Evolutionary conservation across 1,140 invertebrate genomes (phyloP).

Genomic region (Zaprionus kolodkinae): DNA sequence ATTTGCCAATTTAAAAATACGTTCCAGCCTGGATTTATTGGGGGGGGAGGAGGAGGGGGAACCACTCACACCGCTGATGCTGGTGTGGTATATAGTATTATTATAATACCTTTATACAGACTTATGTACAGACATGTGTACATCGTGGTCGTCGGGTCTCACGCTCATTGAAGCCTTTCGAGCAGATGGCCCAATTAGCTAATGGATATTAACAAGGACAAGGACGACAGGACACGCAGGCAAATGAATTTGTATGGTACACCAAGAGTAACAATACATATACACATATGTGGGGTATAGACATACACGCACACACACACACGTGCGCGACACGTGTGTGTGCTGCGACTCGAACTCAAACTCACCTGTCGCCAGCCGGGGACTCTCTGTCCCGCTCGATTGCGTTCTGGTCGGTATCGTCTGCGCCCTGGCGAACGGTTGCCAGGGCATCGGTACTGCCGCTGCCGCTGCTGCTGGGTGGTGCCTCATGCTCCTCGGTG

Average conservation of each 20-base stretch:
- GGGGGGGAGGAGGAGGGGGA: too few species aligned
- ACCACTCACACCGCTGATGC: background rate
- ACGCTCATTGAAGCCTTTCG: conserved; percentile 21
- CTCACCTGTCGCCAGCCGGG: conserved; percentile 67
- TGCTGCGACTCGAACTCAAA: conserved; percentile 49
- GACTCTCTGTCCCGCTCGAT: conserved; percentile 51
- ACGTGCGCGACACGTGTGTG: conserved; percentile 7
- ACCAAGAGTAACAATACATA: conserved; percentile 7
- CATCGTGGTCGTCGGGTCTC: conserved; percentile 3
- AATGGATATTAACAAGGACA: conserved; percentile 70
- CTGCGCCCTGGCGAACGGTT: background rate
- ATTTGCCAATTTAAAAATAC: background rate
- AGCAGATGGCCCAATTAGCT: conserved; percentile 63
- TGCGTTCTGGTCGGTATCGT: conserved; percentile 30
- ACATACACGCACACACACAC: background rate
- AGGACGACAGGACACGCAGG: conserved; percentile 29
- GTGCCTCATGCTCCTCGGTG: conserved; percentile 38
- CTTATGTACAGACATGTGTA: conserved; percentile 7
- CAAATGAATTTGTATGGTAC: conserved; percentile 20
- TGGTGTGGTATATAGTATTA: background rate
- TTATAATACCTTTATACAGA: conserved; percentile 2
- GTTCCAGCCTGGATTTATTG: background rate
- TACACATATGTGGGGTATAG: conserved; percentile 2
- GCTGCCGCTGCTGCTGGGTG: conserved; percentile 36
- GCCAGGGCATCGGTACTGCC: conserved; percentile 20